Base-by-base conservation (phyloP, 2,888 invertebrate genomes). In the Choristoneura rosaceana region DNA sequence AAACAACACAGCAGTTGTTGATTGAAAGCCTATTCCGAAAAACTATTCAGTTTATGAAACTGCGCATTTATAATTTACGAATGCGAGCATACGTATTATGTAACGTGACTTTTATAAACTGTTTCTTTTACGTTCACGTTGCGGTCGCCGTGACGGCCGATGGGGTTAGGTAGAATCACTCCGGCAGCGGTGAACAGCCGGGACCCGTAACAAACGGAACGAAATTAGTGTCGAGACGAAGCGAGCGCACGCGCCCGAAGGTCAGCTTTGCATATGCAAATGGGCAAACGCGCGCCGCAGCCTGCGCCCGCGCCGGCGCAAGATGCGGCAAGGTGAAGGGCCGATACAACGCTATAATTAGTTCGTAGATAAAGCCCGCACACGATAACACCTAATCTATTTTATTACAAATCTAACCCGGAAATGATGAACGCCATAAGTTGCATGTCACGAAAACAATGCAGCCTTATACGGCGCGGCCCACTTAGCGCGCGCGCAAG, bases 11-110 rank as follows among this genome's bases (percentile, higher is more conserved):
- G 14, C 38, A 45, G 15, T 41, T 61, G 65, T 61, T 66, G 71
- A 71, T 71, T 61, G 66, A 71, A 66, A 61, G n/a, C 66, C 43
- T 70, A 55, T 66, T 71, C 33, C 15, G n/a, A 59, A 17, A 17
- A 17, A 52, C 2, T 17, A 12, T n/a, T 12, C 17, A 3, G 9
- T 17, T 52, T 17, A 17, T 2, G 52, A 52, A 52, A 55, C 50
- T 52, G 25, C 55, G 17, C 12, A 0, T 25, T 25, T 25, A 4
- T 55, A 55, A 55, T 55, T 55, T 55, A 55, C 55, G 25, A 55
- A 1, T 55, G 4, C 4, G 25, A n/a, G 52, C 25, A 17, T 25
- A 25, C 25, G 25, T 25, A 55, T 25, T 25, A 25, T 12, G 15
- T 8, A 52, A 17, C 8, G 17, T 52, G 12, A 10, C 25, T 25